Evolutionary conservation across 2,797 vertebrate genomes (phyloP).

Genomic region (Smutsia gigantea): DNA sequence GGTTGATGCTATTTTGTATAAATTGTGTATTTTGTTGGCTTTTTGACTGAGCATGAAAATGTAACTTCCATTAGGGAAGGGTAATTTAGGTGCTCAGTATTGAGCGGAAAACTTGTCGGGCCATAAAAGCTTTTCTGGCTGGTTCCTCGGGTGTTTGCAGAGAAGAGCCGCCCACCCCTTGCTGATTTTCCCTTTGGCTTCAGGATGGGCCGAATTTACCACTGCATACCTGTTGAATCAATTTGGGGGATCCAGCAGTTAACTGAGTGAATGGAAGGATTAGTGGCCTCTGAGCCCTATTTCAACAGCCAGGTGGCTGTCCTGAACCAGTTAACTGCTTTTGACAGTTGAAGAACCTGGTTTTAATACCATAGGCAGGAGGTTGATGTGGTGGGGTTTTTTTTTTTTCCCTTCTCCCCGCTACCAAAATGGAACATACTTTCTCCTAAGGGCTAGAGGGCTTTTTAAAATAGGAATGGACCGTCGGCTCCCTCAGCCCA

Average conservation of each 20-base stretch:
- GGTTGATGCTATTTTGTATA: slow-evolving; percentile 79
- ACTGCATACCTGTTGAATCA: slow-evolving; percentile 76
- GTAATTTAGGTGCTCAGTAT: slow-evolving; percentile 81
- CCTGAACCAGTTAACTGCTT: slow-evolving; percentile 73
- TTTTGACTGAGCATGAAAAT: slow-evolving; percentile 81
- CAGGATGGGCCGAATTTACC: slow-evolving; percentile 71
- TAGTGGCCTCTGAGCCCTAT: slow-evolving; percentile 60
- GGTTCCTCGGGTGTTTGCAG: slow-evolving; percentile 73
- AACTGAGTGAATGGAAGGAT: slow-evolving; percentile 74
- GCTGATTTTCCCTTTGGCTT: slow-evolving; percentile 76
- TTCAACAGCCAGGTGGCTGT: slow-evolving; percentile 57
- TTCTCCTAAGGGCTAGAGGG: slow-evolving; percentile 54
- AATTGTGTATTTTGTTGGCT: slow-evolving; percentile 74
- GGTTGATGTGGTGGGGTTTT: not conserved
- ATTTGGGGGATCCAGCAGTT: slow-evolving; percentile 74
- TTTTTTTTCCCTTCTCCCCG: not conserved
- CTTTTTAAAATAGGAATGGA: slow-evolving; percentile 66
- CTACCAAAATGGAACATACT: slow-evolving; percentile 61
- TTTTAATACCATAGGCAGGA: slow-evolving; percentile 68
- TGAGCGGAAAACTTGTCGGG: slow-evolving; percentile 80
- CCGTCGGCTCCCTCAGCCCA: slow-evolving; percentile 50
- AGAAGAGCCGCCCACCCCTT: slow-evolving; percentile 24
- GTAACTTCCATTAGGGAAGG: slow-evolving; percentile 81
- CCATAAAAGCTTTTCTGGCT: slow-evolving; percentile 80
- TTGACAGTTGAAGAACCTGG: slow-evolving; percentile 66